These are phyloP conservation scores for Elanoides forficatus DNA, from an alignment of 2,113 vertebrate species.

Conservation along the genomic window DNA sequence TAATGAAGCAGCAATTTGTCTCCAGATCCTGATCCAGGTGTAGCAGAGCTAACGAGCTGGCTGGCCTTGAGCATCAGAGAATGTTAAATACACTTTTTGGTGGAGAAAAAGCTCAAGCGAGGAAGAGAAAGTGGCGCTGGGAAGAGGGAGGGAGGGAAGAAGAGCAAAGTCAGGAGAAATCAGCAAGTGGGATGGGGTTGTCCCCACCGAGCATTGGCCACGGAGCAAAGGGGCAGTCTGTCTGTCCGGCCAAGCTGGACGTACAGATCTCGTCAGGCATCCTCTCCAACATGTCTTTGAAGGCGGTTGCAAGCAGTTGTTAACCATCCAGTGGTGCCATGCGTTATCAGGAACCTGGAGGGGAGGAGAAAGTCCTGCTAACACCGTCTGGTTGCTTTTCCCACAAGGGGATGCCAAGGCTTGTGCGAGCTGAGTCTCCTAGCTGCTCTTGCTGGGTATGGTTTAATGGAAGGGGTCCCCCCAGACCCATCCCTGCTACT, in stretches of 20 bases:
- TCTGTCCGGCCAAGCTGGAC: background rate
- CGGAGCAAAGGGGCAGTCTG: background rate
- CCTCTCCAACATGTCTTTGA: background rate
- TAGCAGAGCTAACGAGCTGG: conserved; percentile 53
- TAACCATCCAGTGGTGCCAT: background rate
- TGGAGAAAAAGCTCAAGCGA: background rate
- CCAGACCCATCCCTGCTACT: background rate
- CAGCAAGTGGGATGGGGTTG: background rate
- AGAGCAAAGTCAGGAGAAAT: background rate
- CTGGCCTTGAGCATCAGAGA: conserved; percentile 57
- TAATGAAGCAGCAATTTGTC: conserved; percentile 75
- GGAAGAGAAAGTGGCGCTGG: background rate
- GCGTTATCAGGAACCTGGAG: background rate
- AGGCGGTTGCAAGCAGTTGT: background rate
- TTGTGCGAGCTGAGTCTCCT: fast-evolving
- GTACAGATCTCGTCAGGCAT: no score
- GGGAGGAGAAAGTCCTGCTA: background rate
- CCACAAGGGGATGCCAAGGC: background rate
- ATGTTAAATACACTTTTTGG: conserved; percentile 13
- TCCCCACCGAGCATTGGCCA: background rate
- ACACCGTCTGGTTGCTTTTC: background rate
- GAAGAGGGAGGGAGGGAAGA: background rate
- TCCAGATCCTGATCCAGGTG: conserved; percentile 63
- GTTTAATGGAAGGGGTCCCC: background rate
- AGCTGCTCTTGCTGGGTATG: fast-evolving